Evolutionary conservation across 92 coral and sea anemone species (phyloP).

Genomic region (Epizoanthus ramosus): DNA sequence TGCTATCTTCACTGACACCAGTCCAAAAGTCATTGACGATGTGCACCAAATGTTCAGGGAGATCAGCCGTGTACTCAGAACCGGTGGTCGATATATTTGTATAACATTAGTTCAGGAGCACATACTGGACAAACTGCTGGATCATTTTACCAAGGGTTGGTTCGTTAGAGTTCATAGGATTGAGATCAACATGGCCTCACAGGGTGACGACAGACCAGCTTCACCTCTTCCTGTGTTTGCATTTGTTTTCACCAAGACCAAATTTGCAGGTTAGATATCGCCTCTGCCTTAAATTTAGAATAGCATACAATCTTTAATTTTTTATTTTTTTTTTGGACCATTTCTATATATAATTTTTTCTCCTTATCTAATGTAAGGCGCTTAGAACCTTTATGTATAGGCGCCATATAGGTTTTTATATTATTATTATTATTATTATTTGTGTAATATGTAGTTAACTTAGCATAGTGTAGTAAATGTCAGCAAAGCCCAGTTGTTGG

Average conservation of each 20-base stretch:
- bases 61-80: conserved; percentile 66
- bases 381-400: too few species aligned
- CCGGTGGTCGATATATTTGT: conserved; percentile 88
- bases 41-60: conserved; percentile 67
- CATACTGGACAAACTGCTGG: conserved; percentile 70
- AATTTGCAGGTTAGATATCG: conserved; percentile 61
- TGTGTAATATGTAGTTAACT: too few species aligned
- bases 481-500: too few species aligned
- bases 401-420: too few species aligned
- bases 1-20: conserved; percentile 56
- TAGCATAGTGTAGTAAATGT: too few species aligned
- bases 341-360: too few species aligned
- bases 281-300: too few species aligned
- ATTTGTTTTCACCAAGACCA: conserved; percentile 89
- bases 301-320: too few species aligned
- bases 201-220: conserved; percentile 10
- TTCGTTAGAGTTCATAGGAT: conserved; percentile 81
- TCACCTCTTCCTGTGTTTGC: conserved; percentile 81
- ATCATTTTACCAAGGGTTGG: conserved; percentile 86
- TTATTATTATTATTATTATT: too few species aligned
- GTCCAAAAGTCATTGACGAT: conserved; percentile 50
- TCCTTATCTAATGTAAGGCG: too few species aligned
- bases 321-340: too few species aligned
- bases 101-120: conserved; percentile 83
- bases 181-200: not conserved